Percentiles rank a stretch among this genome's conserved stretches.
phyloP scores from a whole-genome alignment of 2,113 vertebrate species.

The Callospermophilus lateralis region DNA sequence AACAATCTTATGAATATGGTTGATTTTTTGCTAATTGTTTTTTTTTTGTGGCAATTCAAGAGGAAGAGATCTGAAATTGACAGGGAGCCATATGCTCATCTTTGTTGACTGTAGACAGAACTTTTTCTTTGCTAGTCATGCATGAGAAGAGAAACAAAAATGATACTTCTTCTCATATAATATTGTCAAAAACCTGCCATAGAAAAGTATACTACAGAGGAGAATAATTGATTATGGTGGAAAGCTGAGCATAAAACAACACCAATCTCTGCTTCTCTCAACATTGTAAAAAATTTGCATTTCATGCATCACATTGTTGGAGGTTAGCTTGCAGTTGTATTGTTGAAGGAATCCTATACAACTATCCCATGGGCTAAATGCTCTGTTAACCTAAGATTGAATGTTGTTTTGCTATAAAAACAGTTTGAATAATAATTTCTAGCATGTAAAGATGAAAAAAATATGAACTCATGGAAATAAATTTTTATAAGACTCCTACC shows the following conservation, averaged over 20 bases:
- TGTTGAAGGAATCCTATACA: neutral
- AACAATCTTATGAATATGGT: neutral
- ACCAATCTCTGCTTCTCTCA: neutral
- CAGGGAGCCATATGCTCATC: constrained; percentile 54
- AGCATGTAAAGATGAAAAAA: neutral
- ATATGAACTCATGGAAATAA: neutral
- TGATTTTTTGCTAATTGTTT: constrained; percentile 56
- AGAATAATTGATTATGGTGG: neutral
- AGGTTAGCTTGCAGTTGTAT: neutral
- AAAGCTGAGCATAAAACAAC: neutral
- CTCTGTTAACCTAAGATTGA: neutral
- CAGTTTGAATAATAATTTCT: neutral
- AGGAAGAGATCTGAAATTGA: constrained; percentile 41
- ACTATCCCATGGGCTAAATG: neutral
- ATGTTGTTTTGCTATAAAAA: constrained; percentile 17
- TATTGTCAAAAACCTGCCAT: neutral
- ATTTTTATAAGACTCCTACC: neutral
- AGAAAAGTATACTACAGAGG: neutral
- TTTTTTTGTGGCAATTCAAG: constrained; percentile 45
- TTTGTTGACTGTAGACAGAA: neutral
- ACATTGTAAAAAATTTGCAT: neutral
- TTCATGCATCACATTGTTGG: neutral
- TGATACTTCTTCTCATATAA: neutral
- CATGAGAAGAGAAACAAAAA: constrained; percentile 22
- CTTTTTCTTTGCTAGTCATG: neutral